Evolutionary conservation across 2,113 vertebrate species (phyloP).

Genomic region (Hypomesus transpacificus): DNA sequence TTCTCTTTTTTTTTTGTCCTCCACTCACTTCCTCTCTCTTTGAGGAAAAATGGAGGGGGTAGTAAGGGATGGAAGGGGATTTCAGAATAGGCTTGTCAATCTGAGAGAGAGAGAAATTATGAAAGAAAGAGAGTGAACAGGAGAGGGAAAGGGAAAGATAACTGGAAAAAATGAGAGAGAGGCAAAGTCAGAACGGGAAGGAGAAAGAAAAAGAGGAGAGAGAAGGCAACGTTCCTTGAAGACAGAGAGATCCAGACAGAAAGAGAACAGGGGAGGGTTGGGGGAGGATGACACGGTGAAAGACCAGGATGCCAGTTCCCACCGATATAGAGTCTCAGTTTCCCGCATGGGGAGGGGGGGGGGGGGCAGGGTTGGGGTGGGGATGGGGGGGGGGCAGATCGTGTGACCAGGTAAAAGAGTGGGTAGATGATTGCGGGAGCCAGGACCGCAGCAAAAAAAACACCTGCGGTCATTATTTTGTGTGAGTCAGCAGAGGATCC

Average conservation of each 20-base stretch:
- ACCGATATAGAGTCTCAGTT: conserved; percentile 53
- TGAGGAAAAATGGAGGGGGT: not conserved
- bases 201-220: not conserved
- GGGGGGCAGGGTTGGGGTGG: not conserved
- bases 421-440: not conserved
- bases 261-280: not conserved
- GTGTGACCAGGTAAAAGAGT: conserved; percentile 42
- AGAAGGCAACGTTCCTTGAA: not conserved
- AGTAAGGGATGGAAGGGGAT: not conserved
- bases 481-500: conserved; percentile 6
- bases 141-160: not conserved
- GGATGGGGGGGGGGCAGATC: conserved; percentile 14
- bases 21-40: not conserved
- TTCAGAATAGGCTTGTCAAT: not conserved
- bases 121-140: not conserved
- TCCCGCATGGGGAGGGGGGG: conserved; percentile 10
- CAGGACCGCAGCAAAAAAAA: not conserved
- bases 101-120: not conserved
- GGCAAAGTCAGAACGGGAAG: not conserved
- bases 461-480: conserved; percentile 26
- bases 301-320: conserved; percentile 41
- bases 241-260: not conserved
- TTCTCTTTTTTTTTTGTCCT: not conserved
- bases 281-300: not conserved
- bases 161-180: not conserved